Base-by-base conservation (phyloP, 2,113 vertebrate genomes). In the Clarias batrachus region DNA sequence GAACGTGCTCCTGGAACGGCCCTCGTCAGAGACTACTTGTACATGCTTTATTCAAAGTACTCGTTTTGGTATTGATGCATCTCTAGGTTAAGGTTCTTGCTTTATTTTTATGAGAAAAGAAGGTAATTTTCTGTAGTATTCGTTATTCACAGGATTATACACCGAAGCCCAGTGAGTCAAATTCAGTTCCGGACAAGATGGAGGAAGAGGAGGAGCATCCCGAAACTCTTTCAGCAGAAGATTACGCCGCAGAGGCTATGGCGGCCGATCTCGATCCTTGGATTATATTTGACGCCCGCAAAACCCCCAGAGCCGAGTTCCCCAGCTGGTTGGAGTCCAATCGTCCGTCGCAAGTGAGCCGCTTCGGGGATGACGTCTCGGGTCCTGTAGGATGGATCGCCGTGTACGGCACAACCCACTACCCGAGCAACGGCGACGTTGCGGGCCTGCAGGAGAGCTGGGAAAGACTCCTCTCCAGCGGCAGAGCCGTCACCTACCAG, bases 181-280 rank as follows among this genome's bases (percentile, higher is more conserved):
- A 10, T 3, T 19, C 19, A 13, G 57, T 11, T 62, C 21, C 60
- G 90, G 48, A 48, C 48, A 84, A 4, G 91, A 91, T 19, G 88
- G 89, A 62, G 30, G 65, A 88, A 12, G 81, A 90, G 52, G 63
- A 57, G 54, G 89, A 88, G 68, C 85, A 77, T 66, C 81, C 87
- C 3, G 85, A 86, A 19, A 5, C 27, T 27, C 93, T 92, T 81
- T 85, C 93, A 0, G 95, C 96, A 0, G 96, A 97, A 56, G 93
- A 93, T 25, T 91, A 96, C 68, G 97, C 97, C 0, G 97, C 97
- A 0, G 96, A 97, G 89, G 92, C 97, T 62, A 95, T 97, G 96
- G 97, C 97, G 0, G 96, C 97, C 0, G 97, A 97, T 92, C 96
- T 97, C 96, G 96, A 97, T 87, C 96, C 96, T 56, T 97, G 97